Base-by-base conservation (phyloP, 1,140 invertebrate genomes). In the Conus ventricosus region DNA sequence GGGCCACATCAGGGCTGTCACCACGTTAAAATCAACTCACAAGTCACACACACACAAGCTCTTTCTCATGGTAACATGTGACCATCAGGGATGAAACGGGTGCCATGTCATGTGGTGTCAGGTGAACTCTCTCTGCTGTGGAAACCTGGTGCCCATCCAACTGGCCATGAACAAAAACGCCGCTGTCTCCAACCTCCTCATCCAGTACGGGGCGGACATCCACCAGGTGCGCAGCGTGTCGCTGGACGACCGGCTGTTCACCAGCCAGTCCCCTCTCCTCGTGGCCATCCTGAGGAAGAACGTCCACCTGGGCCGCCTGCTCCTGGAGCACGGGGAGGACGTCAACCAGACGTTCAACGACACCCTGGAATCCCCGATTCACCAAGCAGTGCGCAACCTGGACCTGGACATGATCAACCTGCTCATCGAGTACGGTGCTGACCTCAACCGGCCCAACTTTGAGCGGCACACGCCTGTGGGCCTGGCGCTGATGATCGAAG, bases 151-250 rank as follows among this genome's bases (percentile, higher is more conserved):
- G 17, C 90, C 91, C 17, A 76, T 92, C n/a, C 90, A 92, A 84
- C 85, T 92, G 27, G 91, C 90, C n/a, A 88, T 92, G 88, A 91
- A 91, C 80, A 91, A 91, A 53, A 90, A 85, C 27, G 67, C 87
- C 20, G 83, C 90, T 13, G 86, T 92, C 4, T 91, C 88, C 20
- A 90, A 90, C 82, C 39, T 90, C 39, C 87, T 92, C 23, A 60
- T 92, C 6, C 89, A 92, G 80, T 85, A 90, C 71, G 91, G 90
- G 25, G 91, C 91, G 8, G 88, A 90, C 76, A 83, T 91, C 13
- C 88, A 89, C 25, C 88, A 88, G 78, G 87, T 91, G 13, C 57
- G 89, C 78, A 83, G 83, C 23, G 85, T 91, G 25, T 75, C 89
- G 15, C 85, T 85, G 25, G 75, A 75, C 13, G 87, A 89, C 60